Conservation (phyloP, 2,888 invertebrate species). For the Oligia fasciuncula region DNA sequence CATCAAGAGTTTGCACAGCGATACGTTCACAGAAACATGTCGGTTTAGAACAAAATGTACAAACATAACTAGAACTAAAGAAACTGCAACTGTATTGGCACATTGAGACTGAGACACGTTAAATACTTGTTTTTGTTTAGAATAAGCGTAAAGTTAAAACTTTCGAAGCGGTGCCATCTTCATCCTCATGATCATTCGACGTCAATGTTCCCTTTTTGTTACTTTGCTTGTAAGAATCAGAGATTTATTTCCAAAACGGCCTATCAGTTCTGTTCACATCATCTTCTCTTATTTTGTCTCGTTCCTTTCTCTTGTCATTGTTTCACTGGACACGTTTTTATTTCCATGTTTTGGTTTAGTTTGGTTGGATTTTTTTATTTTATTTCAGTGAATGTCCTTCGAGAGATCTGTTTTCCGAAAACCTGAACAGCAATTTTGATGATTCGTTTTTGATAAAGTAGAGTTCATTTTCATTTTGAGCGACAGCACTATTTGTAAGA, state of each 20-base stretch:
- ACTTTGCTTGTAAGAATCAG: conserved; percentile 86
- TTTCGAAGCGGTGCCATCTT: conserved; percentile 77
- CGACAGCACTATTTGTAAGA: conserved; percentile 82
- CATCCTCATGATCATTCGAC: conserved; percentile 82
- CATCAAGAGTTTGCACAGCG: conserved; percentile 85
- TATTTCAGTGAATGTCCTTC: conserved; percentile 88
- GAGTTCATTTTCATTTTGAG: conserved; percentile 83
- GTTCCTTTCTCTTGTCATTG: conserved; percentile 83
- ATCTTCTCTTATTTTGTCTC: conserved; percentile 83
- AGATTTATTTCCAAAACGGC: conserved; percentile 90
- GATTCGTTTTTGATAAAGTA: conserved; percentile 79
- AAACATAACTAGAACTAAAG: conserved; percentile 71
- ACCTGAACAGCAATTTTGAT: conserved; percentile 80
- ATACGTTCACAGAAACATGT: conserved; percentile 81
- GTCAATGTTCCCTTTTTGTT: conserved; percentile 84
- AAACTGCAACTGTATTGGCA: conserved; percentile 76
- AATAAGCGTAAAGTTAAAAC: conserved; percentile 72
- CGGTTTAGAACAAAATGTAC: conserved; percentile 77
- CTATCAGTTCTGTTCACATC: conserved; percentile 88
- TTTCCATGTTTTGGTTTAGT: conserved; percentile 73
- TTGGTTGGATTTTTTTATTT: conserved; percentile 72
- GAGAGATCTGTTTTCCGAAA: conserved; percentile 90
- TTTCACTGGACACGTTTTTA: conserved; percentile 80
- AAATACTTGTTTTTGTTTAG: conserved; percentile 73
- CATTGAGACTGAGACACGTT: conserved; percentile 78